These are phyloP conservation scores for Fringilla coelebs DNA, from an alignment of 2,797 vertebrate species.

Conservation along the genomic window DNA sequence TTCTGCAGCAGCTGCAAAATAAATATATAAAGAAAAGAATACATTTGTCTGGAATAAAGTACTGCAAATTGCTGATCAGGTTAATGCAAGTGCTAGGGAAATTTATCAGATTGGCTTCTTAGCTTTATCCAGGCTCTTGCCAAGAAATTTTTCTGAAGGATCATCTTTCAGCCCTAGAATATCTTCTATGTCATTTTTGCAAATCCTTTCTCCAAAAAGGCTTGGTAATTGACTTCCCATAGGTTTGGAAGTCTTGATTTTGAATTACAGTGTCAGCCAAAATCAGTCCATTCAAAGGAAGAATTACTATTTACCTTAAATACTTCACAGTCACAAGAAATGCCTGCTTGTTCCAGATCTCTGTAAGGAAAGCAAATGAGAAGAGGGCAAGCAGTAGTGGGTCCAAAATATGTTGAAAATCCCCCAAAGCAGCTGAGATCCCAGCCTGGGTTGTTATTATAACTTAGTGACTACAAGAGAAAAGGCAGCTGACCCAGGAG, in stretches of 20 bases:
- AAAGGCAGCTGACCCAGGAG: neutral
- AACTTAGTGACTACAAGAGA: neutral
- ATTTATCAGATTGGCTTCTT: neutral
- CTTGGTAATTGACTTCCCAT: neutral
- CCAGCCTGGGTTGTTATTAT: neutral
- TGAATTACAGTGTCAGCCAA: neutral
- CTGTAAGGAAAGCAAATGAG: neutral
- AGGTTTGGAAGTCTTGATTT: neutral
- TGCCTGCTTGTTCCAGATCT: neutral
- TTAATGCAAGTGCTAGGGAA: neutral
- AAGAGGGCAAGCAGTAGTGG: neutral
- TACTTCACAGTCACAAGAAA: neutral
- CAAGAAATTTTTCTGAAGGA: neutral
- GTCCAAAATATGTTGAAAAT: neutral
- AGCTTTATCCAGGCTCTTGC: neutral
- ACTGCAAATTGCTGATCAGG: neutral
- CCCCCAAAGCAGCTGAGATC: neutral
- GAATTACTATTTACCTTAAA: neutral
- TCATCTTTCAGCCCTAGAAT: neutral
- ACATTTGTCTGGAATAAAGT: neutral
- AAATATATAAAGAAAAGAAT: neutral
- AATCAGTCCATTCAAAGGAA: neutral
- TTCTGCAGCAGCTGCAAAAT: constrained; percentile 4
- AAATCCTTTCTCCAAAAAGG: neutral
- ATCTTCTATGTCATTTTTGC: neutral